Conservation (phyloP, 2,113 vertebrate genomes). For the Ibidorhyncha struthersii region DNA sequence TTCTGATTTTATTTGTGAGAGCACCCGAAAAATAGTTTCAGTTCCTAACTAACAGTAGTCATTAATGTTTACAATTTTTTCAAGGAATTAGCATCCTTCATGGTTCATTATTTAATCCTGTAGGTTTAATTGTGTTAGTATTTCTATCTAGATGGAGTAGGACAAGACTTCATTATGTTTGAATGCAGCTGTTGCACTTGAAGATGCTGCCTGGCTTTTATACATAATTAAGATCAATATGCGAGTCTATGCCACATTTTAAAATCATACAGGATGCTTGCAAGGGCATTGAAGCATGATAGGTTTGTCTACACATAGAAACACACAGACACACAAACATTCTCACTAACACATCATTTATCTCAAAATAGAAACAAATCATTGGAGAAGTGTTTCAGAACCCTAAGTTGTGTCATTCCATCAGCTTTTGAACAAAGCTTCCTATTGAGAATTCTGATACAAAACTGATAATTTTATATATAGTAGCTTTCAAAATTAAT, state of each 20-base stretch:
- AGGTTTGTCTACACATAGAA: background rate
- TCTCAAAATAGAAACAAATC: background rate
- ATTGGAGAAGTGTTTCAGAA: background rate
- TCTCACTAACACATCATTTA: background rate
- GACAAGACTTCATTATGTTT: background rate
- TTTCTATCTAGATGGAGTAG: background rate
- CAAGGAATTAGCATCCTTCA: background rate
- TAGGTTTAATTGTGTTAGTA: background rate
- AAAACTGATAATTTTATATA: background rate
- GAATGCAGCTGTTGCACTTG: background rate
- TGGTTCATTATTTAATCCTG: constrained; percentile 2
- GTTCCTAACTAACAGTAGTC: background rate
- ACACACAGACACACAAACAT: background rate
- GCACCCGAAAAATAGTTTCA: background rate
- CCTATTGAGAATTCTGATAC: constrained; percentile 9
- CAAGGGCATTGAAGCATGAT: background rate
- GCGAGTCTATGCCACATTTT: background rate
- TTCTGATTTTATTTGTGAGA: background rate
- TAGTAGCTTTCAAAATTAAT: background rate
- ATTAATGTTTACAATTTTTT: background rate
- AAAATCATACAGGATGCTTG: background rate
- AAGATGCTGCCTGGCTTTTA: background rate
- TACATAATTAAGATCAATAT: background rate
- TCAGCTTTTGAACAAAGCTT: background rate
- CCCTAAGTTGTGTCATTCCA: background rate